Evolutionary conservation across 2,113 vertebrate genomes (phyloP), one percentile per base, ranked within the genome.

Genomic region (Pungitius pungitius): DNA sequence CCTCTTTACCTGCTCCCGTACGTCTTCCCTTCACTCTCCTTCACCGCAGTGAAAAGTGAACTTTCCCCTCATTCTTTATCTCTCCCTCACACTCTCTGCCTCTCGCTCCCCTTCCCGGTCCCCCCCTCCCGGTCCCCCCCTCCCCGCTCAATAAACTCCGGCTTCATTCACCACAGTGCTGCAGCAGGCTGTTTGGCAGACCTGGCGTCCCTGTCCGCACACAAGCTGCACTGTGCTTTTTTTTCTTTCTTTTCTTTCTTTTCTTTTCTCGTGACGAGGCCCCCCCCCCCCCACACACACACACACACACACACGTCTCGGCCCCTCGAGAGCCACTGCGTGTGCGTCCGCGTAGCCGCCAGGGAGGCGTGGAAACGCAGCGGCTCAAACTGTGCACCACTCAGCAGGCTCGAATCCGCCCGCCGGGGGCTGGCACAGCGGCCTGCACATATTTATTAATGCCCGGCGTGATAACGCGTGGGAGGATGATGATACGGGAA

Each of bases 191-290:
- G 89, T 73, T 88, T 88, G 89, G 85, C 89, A 84, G 88, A 75
- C 69, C 74, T 75, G 79, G 54, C 65, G 73, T 59, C 56, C 73
- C 73, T 72, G 87, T 83, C 11, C 73, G 73, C 88, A 91, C 89
- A 89, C 85, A 81, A 81, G 84, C 75, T 63, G 84, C 83, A 87
- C 90, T 91, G 89, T 91, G 89, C 82, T 62, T 84, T 75, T 17
- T 45, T 45, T 45, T 22, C 18, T 24, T 52, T 24, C 3, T 8
- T 39, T 11, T 47, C 9, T 1, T 47, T 47, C 3, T 47, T n/a
- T 10, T 22, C 18, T 24, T 52, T 24, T 24, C 33, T 30, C 6
- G 33, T 88, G 86, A 89, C 71, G 81, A 83, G 80, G 87, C 83
- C 73, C 78, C 73, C 33, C 30, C 30, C 3, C 30, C 30, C 73